These are phyloP conservation scores for Belonocnema kinseyi DNA, from an alignment of 1,140 invertebrate genomes.

Conservation along the genomic window DNA sequence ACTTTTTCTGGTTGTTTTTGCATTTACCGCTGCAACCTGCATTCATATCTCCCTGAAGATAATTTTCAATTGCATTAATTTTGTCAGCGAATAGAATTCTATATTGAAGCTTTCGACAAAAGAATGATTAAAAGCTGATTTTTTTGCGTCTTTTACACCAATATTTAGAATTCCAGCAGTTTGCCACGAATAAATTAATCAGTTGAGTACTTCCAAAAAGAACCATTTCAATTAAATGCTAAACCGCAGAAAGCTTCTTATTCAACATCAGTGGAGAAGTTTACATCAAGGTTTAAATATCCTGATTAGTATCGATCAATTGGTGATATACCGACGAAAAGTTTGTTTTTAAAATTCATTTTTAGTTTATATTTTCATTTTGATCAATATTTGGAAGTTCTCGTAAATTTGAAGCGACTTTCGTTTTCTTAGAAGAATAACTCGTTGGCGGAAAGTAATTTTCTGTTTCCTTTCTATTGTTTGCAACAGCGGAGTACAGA, in stretches of 20 bases:
- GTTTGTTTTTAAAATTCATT: neutral
- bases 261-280: conserved; percentile 1
- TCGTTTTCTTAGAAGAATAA: neutral
- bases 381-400: neutral
- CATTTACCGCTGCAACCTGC: neutral
- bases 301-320: conserved; percentile 14
- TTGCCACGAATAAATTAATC: conserved; percentile 19
- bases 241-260: neutral
- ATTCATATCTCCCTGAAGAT: neutral
- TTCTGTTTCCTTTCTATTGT: conserved; percentile 7
- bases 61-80: neutral
- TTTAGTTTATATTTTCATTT: neutral
- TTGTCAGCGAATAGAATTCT: neutral
- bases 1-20: neutral
- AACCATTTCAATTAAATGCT: conserved; percentile 24
- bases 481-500: neutral
- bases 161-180: neutral
- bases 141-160: neutral
- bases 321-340: neutral
- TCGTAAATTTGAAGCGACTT: neutral
- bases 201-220: conserved; percentile 22
- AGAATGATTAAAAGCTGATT: conserved; percentile 6
- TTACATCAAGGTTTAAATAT: neutral
- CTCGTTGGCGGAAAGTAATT: neutral
- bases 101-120: neutral